Evolutionary conservation across 2,888 invertebrate genomes (phyloP).

Genomic region (Hypomecis punctinalis): DNA sequence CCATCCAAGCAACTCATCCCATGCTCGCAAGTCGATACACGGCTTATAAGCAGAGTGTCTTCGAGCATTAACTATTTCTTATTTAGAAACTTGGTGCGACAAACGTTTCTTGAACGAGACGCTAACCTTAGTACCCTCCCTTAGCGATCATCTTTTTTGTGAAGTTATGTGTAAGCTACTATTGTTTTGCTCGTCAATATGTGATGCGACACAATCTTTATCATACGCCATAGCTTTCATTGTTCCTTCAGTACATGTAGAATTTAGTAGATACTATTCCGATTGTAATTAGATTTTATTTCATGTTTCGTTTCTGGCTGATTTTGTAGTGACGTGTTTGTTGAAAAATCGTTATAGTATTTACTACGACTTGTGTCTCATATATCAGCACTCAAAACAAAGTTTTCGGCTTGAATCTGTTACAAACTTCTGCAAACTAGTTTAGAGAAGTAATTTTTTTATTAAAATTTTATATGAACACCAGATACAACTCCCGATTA

Average conservation of each 20-base stretch:
- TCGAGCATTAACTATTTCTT: no score
- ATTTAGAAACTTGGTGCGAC: no score
- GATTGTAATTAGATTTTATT: conserved; percentile 1
- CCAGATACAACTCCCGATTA: no score
- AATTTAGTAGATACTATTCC: conserved; percentile 20
- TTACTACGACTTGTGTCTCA: conserved; percentile 8
- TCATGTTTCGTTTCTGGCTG: not conserved
- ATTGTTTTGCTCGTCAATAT: not conserved
- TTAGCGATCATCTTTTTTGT: not conserved
- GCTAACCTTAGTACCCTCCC: not conserved
- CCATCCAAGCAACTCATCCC: no score
- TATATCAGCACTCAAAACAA: conserved; percentile 7
- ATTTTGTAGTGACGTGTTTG: not conserved
- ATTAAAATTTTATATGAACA: no score
- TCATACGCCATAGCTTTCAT: conserved; percentile 2
- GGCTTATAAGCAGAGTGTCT: no score
- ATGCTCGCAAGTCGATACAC: no score
- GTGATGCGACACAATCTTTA: conserved; percentile 1
- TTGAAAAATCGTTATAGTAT: conserved; percentile 16
- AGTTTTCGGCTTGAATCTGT: no score
- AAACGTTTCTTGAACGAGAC: not conserved
- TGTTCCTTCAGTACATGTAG: conserved; percentile 2
- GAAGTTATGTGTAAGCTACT: conserved; percentile 1
- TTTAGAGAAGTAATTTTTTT: no score
- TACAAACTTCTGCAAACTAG: no score